phyloP scores from a whole-genome alignment of 2,888 invertebrate genomes.

The Chrysotoxum bicinctum region DNA sequence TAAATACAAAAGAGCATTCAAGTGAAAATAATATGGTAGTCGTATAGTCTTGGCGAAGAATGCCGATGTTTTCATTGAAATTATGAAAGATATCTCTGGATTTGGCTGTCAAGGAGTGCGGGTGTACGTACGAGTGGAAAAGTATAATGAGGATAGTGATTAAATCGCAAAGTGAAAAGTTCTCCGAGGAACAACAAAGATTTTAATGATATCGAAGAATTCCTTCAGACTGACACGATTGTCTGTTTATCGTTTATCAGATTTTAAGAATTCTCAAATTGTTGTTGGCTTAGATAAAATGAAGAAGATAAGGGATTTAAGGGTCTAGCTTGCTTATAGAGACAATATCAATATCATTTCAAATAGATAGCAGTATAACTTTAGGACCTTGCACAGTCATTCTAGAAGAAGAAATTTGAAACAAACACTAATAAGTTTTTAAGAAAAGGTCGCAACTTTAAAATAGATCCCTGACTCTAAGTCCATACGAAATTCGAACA shows the following conservation, averaged over 20 bases:
- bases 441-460: no score
- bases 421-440: no score
- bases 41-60: background rate
- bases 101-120: background rate
- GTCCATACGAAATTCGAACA: no score
- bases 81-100: background rate
- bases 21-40: constrained; percentile 31
- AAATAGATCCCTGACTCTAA: no score
- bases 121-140: background rate
- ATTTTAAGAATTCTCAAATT: background rate
- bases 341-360: no score
- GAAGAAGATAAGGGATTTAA: no score
- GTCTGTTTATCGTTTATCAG: constrained; percentile 7
- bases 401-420: no score
- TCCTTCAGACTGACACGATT: background rate
- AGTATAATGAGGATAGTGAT: constrained; percentile 1
- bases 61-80: constrained; percentile 12
- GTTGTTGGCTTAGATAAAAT: background rate
- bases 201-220: constrained; percentile 11
- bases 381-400: no score
- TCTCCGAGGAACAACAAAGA: background rate
- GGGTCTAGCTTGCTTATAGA: no score
- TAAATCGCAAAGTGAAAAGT: background rate
- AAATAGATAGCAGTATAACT: no score
- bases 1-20: constrained; percentile 55